Evolutionary conservation across 2,797 vertebrate genomes (phyloP), one percentile per base, ranked within the genome.

Genomic region (Helostoma temminkii): DNA sequence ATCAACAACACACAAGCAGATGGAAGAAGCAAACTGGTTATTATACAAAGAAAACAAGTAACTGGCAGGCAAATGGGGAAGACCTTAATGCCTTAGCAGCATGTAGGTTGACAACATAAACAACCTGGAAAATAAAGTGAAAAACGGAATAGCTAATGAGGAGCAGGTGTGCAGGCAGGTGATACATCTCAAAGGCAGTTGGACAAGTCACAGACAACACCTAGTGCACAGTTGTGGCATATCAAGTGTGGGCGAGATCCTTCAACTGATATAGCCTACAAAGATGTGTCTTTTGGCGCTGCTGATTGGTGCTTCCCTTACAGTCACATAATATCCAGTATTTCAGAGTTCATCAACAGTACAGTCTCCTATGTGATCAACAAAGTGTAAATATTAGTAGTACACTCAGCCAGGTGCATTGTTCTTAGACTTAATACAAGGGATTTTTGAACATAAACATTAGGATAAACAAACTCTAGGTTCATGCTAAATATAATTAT

Each of bases 331-430:
- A 32, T 50, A 19, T 10, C 4, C 14, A 22, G 49, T 24, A 67
- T 32, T 58, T 50, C 49, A 19, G 49, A 19, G 7, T 50, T 58
- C 26, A 50, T 15, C n/a, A n/a, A n/a, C n/a, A n/a, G n/a, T n/a
- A 16, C 21, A 42, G 5, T 50, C 12, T 7, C 28, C 26, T 37
- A 4, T 24, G 30, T 32, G 21, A 25, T 14, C 34, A 41, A 24
- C 19, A 34, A 42, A 57, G 19, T 34, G 7, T 41, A 18, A 42
- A 48, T 39, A 48, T 1, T 4, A 57, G 16, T 28, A 24, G 14
- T 12, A 26, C 34, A 12, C 42, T 47, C 14, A 47, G 21, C 2
- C 42, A 19, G 2, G 8, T 43, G 10, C 18, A 18, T 18, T 5
- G 15, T 41, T 41, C 39, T n/a, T 18, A 41, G n/a, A n/a, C 10